Evolutionary conservation across 2,797 vertebrate genomes (phyloP).

Genomic region (Avahi laniger): DNA sequence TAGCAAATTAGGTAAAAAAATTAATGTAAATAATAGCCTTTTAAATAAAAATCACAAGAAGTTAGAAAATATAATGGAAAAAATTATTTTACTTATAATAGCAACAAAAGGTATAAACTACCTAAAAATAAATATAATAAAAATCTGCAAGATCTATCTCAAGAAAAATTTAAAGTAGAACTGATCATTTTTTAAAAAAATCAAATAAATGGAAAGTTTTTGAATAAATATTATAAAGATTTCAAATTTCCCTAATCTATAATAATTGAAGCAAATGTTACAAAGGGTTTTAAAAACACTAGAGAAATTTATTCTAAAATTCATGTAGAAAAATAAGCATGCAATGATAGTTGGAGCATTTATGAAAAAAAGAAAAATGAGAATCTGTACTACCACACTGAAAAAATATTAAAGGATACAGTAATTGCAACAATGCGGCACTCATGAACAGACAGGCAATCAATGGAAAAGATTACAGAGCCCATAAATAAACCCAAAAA

Average conservation of each 20-base stretch:
- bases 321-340: background rate
- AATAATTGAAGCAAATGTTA: background rate
- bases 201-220: background rate
- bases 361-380: background rate
- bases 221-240: background rate
- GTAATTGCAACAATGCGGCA: background rate
- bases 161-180: background rate
- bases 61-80: background rate
- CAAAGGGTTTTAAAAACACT: background rate
- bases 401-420: background rate
- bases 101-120: background rate
- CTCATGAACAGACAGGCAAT: background rate
- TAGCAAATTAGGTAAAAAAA: background rate
- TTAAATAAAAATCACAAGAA: background rate
- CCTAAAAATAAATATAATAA: background rate
- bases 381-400: background rate
- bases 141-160: background rate
- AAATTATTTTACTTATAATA: background rate
- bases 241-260: background rate
- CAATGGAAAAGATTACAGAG: background rate
- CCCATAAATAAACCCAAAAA: background rate
- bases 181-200: background rate
- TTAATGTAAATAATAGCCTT: background rate
- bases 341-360: background rate
- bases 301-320: background rate